Evolutionary conservation across 2,888 invertebrate genomes (phyloP).

Genomic region (Scaeva pyrastri): DNA sequence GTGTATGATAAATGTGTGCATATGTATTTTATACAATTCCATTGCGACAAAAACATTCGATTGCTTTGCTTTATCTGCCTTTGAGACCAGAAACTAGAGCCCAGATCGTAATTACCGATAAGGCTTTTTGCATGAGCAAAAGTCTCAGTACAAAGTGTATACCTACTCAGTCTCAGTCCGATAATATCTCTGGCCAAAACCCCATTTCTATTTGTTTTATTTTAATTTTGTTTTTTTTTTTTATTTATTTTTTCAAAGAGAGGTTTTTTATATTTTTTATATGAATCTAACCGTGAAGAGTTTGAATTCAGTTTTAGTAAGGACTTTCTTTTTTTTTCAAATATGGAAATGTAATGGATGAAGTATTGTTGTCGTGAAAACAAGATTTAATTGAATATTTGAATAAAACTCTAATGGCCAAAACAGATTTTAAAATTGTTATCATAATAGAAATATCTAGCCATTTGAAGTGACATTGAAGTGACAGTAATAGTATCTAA

Average conservation of each 20-base stretch:
- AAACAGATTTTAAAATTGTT: too few species aligned
- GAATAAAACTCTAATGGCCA: too few species aligned
- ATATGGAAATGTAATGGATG: not conserved
- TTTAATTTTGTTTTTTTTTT: not conserved
- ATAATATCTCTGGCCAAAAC: conserved; percentile 52
- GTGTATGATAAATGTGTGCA: not conserved
- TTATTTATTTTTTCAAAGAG: conserved; percentile 2
- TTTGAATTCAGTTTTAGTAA: not conserved
- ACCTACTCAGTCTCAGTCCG: conserved; percentile 45
- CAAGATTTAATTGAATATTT: too few species aligned
- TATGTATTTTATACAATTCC: conserved; percentile 25
- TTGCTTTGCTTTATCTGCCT: conserved; percentile 46
- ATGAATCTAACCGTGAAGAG: not conserved
- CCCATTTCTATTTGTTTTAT: conserved; percentile 26
- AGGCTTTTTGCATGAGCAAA: conserved; percentile 57
- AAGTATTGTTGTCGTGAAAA: conserved; percentile 8
- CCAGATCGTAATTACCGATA: conserved; percentile 74
- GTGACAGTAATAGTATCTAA: too few species aligned
- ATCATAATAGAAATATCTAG: too few species aligned
- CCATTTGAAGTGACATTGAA: too few species aligned
- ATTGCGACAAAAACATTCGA: conserved; percentile 52
- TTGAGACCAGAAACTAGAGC: conserved; percentile 46
- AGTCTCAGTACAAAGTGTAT: conserved; percentile 16
- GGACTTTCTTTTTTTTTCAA: conserved; percentile 3
- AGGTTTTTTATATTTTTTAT: not conserved